Evolutionary conservation across 2,797 vertebrate genomes (phyloP), one percentile per base, ranked within the genome.

Genomic region (Myotis pilosus): DNA sequence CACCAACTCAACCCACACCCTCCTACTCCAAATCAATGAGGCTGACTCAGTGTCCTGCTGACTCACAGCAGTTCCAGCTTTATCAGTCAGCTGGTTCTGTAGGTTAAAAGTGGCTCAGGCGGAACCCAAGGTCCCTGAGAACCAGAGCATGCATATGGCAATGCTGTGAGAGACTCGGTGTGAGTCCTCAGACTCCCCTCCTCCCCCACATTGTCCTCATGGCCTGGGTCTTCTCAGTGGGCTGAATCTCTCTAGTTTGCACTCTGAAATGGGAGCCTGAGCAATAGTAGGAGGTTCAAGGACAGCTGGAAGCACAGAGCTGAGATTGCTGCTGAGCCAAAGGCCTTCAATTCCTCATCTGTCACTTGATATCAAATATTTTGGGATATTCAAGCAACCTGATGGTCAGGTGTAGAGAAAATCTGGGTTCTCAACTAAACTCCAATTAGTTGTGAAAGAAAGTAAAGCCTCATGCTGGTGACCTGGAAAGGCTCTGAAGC

Each of bases 41-140:
- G 69, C 69, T 90, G 94, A 97, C 79, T 97, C 85, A 96, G 79
- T 89, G 94, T 96, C 92, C 93, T 84, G 85, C 62, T 93, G 93
- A 95, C 86, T 96, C 96, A 89, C 33, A 49, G 78, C 28, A 66
- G 20, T 60, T 12, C 57, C 38, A 36, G 72, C 68, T 92, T 87
- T 79, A 51, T 12, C 23, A 36, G 49, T 62, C 89, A 95, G 95
- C 76, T 95, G 62, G 38, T 51, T 69, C 72, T 60, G 51, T 28
- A 23, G 85, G 44, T 95, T 93, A 64, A 74, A 95, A 60, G 82
- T 5, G 38, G 74, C 79, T 75, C 1, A 9, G 49, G 53, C 13
- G 28, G 94, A 92, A 94, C 28, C 36, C 17, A 91, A 75, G 44
- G 8, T 47, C 53, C 25, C 62, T 17, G 81, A 41, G 85, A 76